These are phyloP conservation scores for Alitta virens DNA, from an alignment of 2,888 invertebrate species.

Conservation along the genomic window DNA sequence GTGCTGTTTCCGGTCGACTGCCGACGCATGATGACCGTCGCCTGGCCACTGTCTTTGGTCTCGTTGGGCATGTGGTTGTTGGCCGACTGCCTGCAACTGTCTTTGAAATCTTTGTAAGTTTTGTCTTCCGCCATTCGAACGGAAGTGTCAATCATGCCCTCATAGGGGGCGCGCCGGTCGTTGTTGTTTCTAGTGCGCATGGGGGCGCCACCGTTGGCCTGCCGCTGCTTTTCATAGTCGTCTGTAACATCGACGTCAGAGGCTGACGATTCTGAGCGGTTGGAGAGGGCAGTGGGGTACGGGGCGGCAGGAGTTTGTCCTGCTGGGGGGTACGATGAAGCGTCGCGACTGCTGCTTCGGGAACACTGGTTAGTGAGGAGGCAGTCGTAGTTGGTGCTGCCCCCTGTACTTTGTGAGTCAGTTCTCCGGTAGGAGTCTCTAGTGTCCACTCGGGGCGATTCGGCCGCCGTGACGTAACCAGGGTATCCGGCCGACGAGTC, in stretches of 20 bases:
- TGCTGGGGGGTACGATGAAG: constrained; percentile 2
- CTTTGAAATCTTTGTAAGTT: constrained; percentile 12
- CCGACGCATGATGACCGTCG: constrained; percentile 49
- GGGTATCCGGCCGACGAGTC: not conserved
- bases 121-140: constrained; percentile 5
- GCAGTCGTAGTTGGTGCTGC: constrained; percentile 3
- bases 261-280: constrained; percentile 53
- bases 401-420: not conserved
- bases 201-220: not conserved
- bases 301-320: constrained; percentile 22
- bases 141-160: constrained; percentile 8
- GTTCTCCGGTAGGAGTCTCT: not conserved
- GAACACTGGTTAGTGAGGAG: constrained; percentile 20
- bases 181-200: not conserved
- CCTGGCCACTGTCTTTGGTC: constrained; percentile 28
- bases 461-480: not conserved
- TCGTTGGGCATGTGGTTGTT: not conserved
- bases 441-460: not conserved
- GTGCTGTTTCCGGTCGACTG: constrained; percentile 17
- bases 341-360: constrained; percentile 32
- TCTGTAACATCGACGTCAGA: constrained; percentile 52
- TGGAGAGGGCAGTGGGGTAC: constrained; percentile 46
- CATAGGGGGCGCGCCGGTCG: constrained; percentile 10
- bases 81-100: not conserved
- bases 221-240: constrained; percentile 25